Evolutionary conservation across 2,797 vertebrate genomes (phyloP).

Genomic region (Lepidocolaptes lacrymiger): DNA sequence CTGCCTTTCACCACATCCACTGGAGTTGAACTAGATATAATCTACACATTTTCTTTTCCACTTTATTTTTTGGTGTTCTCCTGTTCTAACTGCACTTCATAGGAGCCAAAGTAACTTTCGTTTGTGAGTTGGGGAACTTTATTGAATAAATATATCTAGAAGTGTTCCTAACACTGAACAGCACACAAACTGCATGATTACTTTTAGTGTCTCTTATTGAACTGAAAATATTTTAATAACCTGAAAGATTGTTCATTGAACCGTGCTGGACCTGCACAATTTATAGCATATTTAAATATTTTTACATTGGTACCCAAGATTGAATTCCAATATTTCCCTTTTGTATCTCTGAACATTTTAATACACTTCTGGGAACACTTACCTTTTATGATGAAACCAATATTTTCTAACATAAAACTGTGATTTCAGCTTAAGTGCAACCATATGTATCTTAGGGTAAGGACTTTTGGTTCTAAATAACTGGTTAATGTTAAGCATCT

Average conservation of each 20-base stretch:
- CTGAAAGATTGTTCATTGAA: slow-evolving; percentile 60
- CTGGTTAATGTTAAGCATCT: slow-evolving; percentile 43
- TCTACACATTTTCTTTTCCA: neutral
- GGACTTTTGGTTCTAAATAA: slow-evolving; percentile 25
- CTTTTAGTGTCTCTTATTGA: slow-evolving; percentile 47
- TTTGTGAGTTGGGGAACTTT: slow-evolving; percentile 63
- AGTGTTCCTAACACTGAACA: slow-evolving; percentile 62
- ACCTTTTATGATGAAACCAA: slow-evolving; percentile 74
- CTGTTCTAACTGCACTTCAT: slow-evolving; percentile 5
- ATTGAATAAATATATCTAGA: slow-evolving; percentile 44
- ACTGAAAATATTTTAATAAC: slow-evolving; percentile 72
- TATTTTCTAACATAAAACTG: slow-evolving; percentile 70
- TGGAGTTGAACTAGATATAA: slow-evolving; percentile 33
- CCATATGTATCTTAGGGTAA: slow-evolving; percentile 47
- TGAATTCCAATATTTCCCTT: slow-evolving; percentile 73
- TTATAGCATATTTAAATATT: slow-evolving; percentile 69
- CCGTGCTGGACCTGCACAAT: slow-evolving; percentile 56
- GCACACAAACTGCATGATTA: slow-evolving; percentile 26
- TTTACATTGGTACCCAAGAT: slow-evolving; percentile 65
- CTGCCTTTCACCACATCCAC: slow-evolving; percentile 38
- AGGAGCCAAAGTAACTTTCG: slow-evolving; percentile 37
- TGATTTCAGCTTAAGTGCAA: slow-evolving; percentile 68
- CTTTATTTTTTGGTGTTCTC: slow-evolving; percentile 50
- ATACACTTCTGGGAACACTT: slow-evolving; percentile 69
- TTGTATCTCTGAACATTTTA: slow-evolving; percentile 57